Conservation (phyloP, 2,888 invertebrate species). For the Oscheius onirici region DNA sequence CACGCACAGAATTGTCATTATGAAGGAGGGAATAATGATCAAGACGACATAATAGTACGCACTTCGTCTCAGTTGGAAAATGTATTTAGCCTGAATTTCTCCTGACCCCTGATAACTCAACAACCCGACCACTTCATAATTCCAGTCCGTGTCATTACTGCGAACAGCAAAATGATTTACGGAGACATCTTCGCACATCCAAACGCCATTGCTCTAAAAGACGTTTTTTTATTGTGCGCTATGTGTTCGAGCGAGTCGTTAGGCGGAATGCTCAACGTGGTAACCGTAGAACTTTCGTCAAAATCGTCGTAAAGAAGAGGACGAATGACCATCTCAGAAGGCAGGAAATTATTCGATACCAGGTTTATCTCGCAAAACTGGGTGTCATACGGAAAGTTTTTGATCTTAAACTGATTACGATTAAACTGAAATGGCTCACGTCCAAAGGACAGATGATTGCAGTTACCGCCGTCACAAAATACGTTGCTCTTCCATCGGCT, state of each 20-base stretch:
- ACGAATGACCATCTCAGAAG: conserved; percentile 7
- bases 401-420: neutral
- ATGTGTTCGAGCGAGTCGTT: neutral
- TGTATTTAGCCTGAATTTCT: conserved; percentile 2
- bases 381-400: conserved; percentile 8
- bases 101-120: neutral
- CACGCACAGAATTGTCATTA: conserved; percentile 23
- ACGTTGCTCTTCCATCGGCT: conserved; percentile 6
- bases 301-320: neutral
- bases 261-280: neutral
- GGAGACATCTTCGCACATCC: conserved; percentile 10
- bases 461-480: conserved; percentile 12
- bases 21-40: conserved; percentile 22
- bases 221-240: neutral
- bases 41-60: conserved; percentile 10
- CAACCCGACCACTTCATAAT: conserved; percentile 18
- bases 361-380: conserved; percentile 16
- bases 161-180: neutral
- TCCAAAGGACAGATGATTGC: conserved; percentile 13
- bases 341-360: conserved; percentile 16
- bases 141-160: conserved; percentile 23
- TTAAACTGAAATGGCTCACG: neutral
- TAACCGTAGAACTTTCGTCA: conserved; percentile 1
- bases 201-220: conserved; percentile 21
- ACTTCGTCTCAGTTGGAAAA: conserved; percentile 5